Conservation (phyloP, 35 echinoderm and acorn worm species). For the Lytechinus pictus region DNA sequence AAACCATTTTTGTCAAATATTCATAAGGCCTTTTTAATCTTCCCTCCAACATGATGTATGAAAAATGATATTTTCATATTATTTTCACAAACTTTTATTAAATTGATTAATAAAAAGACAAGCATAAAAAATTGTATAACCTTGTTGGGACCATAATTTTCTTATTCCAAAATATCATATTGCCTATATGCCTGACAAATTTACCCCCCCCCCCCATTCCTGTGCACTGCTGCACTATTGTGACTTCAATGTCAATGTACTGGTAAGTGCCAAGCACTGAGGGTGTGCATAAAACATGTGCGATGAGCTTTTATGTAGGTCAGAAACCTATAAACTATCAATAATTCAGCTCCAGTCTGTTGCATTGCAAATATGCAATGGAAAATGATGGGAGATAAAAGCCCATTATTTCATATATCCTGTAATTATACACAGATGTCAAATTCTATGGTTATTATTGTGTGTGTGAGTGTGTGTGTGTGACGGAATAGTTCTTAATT, state of each 20-base stretch:
- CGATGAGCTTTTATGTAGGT: background rate
- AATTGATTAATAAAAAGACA: too few relatives aligned
- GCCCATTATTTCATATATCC: background rate
- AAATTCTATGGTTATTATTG: background rate
- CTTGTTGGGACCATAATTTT: too few relatives aligned
- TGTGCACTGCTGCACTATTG: background rate
- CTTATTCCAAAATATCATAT: too few relatives aligned
- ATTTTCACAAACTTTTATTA: too few relatives aligned
- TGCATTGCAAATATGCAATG: background rate
- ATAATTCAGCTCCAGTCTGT: background rate
- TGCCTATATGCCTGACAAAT: too few relatives aligned
- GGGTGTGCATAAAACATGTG: background rate
- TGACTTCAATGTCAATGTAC: background rate
- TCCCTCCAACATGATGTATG: too few relatives aligned
- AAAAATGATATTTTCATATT: too few relatives aligned
- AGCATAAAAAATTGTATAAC: too few relatives aligned
- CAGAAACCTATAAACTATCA: background rate
- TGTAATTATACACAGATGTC: background rate
- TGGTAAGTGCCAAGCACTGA: background rate
- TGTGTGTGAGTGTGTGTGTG: too few relatives aligned
- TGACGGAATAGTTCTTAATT: background rate
- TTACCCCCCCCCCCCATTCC: too few relatives aligned
- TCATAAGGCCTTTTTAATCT: too few relatives aligned
- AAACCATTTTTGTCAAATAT: too few relatives aligned
- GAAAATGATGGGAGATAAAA: background rate